A percentile compares a stretch with the other conserved stretches of the same genome.
These are phyloP conservation scores for Protula sp. DNA, from an alignment of 2,888 invertebrate species.

Conservation along the genomic window DNA sequence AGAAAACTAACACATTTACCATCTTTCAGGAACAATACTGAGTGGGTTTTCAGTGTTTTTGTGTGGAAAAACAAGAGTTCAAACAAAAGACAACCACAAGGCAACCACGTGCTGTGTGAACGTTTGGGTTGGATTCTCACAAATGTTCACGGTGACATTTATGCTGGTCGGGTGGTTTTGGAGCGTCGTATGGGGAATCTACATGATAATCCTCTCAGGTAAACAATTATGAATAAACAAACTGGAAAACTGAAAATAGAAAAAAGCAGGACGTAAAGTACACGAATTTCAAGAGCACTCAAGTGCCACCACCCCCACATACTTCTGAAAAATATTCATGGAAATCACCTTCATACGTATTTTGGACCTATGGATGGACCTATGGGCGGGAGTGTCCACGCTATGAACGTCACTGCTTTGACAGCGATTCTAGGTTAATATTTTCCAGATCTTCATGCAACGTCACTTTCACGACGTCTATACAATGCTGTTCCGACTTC, in stretches of 20 bases:
- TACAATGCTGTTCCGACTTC: too few species aligned
- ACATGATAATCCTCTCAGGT: conserved; percentile 85
- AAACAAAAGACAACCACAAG: conserved; percentile 42
- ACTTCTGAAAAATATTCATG: too few species aligned
- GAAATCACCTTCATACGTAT: too few species aligned
- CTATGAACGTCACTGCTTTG: too few species aligned
- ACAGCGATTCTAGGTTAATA: too few species aligned
- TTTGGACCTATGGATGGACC: too few species aligned
- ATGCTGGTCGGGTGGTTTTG: conserved; percentile 91
- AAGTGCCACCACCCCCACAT: too few species aligned
- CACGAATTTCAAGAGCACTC: too few species aligned
- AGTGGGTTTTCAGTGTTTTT: conserved; percentile 67
- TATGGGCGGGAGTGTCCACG: too few species aligned
- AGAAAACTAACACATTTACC: neutral
- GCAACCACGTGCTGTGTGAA: conserved; percentile 74
- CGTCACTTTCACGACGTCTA: too few species aligned
- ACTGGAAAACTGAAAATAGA: neutral
- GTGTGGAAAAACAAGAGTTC: conserved; percentile 46
- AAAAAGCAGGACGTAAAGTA: neutral
- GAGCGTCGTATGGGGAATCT: conserved; percentile 96
- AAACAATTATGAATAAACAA: conserved; percentile 60
- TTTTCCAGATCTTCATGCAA: too few species aligned
- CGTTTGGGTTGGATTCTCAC: conserved; percentile 77
- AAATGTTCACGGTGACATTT: conserved; percentile 88
- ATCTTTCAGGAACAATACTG: conserved; percentile 72